Conservation (phyloP, 2,888 invertebrate genomes). For the Choristoneura rosaceana region DNA sequence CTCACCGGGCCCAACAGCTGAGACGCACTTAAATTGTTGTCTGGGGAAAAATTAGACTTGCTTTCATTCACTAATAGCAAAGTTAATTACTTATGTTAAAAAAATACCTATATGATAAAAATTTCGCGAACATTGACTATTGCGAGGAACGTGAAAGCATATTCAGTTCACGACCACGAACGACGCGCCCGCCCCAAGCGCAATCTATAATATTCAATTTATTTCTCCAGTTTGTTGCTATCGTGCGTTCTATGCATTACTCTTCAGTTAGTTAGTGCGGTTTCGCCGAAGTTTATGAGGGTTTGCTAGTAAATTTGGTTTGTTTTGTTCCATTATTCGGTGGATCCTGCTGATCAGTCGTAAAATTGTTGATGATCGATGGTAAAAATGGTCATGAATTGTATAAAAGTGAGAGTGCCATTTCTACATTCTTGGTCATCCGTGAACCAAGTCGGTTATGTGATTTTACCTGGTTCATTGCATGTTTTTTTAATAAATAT, state of each 20-base stretch:
- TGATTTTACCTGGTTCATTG: no score
- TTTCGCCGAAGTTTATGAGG: slow-evolving; percentile 15
- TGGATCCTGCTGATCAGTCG: not conserved
- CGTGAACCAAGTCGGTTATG: no score
- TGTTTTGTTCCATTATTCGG: not conserved
- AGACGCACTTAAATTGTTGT: slow-evolving; percentile 63
- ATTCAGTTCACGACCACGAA: slow-evolving; percentile 42
- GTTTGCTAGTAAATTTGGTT: not conserved
- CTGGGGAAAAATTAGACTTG: slow-evolving; percentile 45
- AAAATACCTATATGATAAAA: slow-evolving; percentile 4
- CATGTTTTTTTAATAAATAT: no score
- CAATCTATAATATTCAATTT: slow-evolving; percentile 46
- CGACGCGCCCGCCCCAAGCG: slow-evolving; percentile 29
- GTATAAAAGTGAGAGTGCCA: not conserved
- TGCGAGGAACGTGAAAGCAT: slow-evolving; percentile 26
- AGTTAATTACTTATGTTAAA: not conserved
- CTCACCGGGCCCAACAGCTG: slow-evolving; percentile 63
- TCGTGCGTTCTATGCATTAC: slow-evolving; percentile 37
- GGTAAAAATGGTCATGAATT: not conserved
- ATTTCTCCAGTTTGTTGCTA: slow-evolving; percentile 40
- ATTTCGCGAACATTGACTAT: slow-evolving; percentile 1
- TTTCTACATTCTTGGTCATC: not conserved
- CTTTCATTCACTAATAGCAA: slow-evolving; percentile 2
- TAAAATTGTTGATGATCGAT: not conserved
- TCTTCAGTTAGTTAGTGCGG: slow-evolving; percentile 33